Conservation (phyloP, 1,140 invertebrate genomes). For the Gerris buenoi region DNA sequence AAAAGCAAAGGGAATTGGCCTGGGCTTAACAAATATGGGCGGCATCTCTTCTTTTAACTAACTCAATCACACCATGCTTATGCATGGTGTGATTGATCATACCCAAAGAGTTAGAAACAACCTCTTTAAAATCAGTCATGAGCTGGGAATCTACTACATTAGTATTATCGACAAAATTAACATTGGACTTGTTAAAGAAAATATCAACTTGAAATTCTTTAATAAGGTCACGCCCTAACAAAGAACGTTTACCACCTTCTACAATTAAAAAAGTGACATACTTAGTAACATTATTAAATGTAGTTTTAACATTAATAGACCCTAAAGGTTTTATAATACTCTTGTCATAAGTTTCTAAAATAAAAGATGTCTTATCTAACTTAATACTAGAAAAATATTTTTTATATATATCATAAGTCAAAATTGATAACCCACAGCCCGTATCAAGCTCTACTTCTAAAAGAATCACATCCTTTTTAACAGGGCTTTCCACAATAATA, state of each 20-base stretch:
- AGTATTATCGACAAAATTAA: background rate
- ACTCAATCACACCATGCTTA: no score
- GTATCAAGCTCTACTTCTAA: no score
- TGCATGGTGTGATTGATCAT: no score
- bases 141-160: background rate
- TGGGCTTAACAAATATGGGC: background rate
- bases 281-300: background rate
- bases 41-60: background rate
- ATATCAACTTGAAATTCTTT: background rate
- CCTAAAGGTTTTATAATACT: background rate
- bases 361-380: background rate
- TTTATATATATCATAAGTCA: background rate
- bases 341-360: background rate
- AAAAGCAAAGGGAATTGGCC: background rate
- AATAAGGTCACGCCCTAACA: background rate
- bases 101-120: background rate
- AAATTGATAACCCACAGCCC: no score
- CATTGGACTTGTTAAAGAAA: background rate
- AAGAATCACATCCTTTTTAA: no score
- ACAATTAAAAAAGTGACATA: background rate
- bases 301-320: background rate
- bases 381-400: background rate
- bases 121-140: background rate
- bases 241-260: background rate
- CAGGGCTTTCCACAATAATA: no score